Evolutionary conservation across 2,113 vertebrate species (phyloP).

Genomic region (Eudyptes chrysolophus): DNA sequence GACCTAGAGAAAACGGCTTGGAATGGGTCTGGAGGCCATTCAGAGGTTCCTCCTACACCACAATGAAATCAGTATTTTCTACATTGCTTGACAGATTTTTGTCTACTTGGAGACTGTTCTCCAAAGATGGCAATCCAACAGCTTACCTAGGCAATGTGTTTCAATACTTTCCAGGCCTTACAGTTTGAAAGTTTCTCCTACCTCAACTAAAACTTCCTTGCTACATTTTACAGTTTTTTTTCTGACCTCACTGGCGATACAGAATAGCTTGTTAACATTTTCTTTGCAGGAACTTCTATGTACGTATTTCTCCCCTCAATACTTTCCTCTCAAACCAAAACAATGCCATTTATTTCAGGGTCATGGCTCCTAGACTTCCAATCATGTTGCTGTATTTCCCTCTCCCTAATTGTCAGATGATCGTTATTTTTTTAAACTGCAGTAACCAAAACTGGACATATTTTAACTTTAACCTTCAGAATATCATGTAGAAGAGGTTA

Average conservation of each 20-base stretch:
- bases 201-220: not conserved
- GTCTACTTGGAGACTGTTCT: not conserved
- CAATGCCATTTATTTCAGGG: not conserved
- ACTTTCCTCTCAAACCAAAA: not conserved
- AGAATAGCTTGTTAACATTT: not conserved
- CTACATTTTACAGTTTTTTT: not conserved
- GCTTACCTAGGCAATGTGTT: not conserved
- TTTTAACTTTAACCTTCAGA: not conserved
- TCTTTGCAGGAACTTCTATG: not conserved
- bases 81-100: not conserved
- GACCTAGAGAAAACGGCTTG: not conserved
- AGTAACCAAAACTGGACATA: not conserved
- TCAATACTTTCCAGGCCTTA: not conserved
- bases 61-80: not conserved
- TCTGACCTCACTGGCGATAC: not conserved
- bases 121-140: not conserved
- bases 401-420: not conserved
- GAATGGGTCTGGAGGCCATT: not conserved
- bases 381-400: not conserved
- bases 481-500: not conserved
- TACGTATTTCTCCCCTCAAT: not conserved
- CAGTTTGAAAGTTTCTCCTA: not conserved
- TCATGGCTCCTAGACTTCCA: not conserved
- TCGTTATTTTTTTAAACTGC: not conserved
- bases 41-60: not conserved